Base-by-base conservation (phyloP, 2,797 vertebrate species). In the Aphelocoma californica region DNA sequence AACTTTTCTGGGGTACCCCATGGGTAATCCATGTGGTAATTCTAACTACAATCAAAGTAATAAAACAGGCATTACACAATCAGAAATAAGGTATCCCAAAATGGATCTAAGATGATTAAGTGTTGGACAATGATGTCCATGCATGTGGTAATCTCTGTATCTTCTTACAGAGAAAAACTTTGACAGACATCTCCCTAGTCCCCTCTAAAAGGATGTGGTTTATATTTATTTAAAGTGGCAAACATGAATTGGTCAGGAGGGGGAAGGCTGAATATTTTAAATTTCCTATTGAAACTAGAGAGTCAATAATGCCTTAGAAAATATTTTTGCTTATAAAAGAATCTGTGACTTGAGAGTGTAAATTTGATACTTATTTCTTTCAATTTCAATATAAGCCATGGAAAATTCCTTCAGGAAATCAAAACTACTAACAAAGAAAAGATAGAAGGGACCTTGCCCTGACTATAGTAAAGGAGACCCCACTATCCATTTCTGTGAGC, bases 161-260 rank as follows among this genome's bases (percentile, higher is more conserved):
- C 0, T 7, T 72, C 14, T 71, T 57, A 29, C 0, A 50, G 18
- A 57, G 19, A 53, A 86, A 75, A 81, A 12, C 3, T 45, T 79
- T 69, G 42, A 18, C 13, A 50, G 32, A n/a, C 3, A 67, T 12
- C 17, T 20, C 3, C 1, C 2, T 21, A 5, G 40, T 31, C 12
- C 17, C 17, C 0, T 0, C 18, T 11, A n/a, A 72, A 87, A 45
- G 0, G 1, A 18, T 70, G 5, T 40, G 12, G 1, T n/a, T 60
- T 73, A 10, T 75, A n/a, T 65, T 45, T 61, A 45, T 79, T 92
- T 19, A 53, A 86, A 38, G 4, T 64, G 2, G 19, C 6, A 81
- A 81, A 19, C 26, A 31, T 48, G 12, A 40, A 29, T 19, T 13
- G 3, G 10, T 5, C 4, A 12, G 7, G 0, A 65, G 2, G 10